Base-by-base conservation (phyloP, 2,888 invertebrate species). In the Tetranychus truncatus region DNA sequence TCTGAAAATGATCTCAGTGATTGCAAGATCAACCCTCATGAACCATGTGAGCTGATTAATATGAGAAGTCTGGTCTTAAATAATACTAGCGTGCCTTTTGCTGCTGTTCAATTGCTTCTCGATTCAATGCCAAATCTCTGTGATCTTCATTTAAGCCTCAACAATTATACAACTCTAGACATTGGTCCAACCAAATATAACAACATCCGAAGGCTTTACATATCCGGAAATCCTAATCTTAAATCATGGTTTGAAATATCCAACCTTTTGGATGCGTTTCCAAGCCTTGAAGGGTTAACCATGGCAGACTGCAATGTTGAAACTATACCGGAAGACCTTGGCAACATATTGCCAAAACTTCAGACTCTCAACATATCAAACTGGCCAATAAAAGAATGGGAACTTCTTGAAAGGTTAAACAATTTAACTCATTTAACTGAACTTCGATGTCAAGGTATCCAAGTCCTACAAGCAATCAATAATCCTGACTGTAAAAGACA, bases 91-190 rank as follows among this genome's bases (percentile, higher is more conserved):
- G 87, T 93, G 45, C 88, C 91, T 77, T 95, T 94, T 95, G 86
- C 88, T 66, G 89, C 89, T 79, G 88, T 95, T 69, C 88, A 89
- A 80, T 86, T 88, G 72, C 84, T 95, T 77, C 85, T 94, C 75
- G 78, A 80, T 66, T 80, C 81, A 20, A 82, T 83, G 78, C 83
- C 83, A 34, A 81, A 72, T 18, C 71, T 77, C 6, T 66, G 66
- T 69, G 95, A 95, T 84, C 85, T 96, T 78, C 95, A 95, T 84
- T 84, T 95, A 80, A 94, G 95, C 81, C 86, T 94, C 77, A 96
- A 95, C 83, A 89, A 91, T 73, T 93, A 91, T 83, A 87, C 87
- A 45, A 87, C 88, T 79, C 89, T 92, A 66, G 87, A 89, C 76
- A 84, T 92, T 71, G 87, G 87, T 83, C 81, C 77, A 81, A 81